Conservation (phyloP, 1,140 invertebrate genomes). For the Epicauta chinensis region DNA sequence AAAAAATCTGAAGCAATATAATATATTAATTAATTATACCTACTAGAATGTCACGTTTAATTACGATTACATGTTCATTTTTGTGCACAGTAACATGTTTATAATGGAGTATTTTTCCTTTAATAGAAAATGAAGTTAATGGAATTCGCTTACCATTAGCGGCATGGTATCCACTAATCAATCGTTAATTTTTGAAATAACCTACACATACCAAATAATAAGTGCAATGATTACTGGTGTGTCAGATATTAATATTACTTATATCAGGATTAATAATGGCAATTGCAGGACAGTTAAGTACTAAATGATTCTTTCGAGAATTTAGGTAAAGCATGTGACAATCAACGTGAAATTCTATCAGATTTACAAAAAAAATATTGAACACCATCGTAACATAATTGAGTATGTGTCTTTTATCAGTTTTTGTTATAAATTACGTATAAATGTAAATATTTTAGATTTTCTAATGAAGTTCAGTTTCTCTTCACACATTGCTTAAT, state of each 20-base stretch:
- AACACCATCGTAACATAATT: no score
- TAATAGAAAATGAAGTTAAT: constrained; percentile 14
- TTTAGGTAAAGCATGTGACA: no score
- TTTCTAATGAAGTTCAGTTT: constrained; percentile 21
- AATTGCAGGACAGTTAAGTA: constrained; percentile 8
- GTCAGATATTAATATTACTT: constrained; percentile 14
- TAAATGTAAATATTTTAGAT: constrained; percentile 20
- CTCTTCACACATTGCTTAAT: constrained; percentile 20
- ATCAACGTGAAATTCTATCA: no score
- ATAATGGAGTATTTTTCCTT: constrained; percentile 2
- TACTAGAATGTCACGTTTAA: constrained; percentile 6
- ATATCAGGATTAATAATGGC: constrained; percentile 11
- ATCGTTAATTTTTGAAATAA: constrained; percentile 21
- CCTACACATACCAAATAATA: constrained; percentile 21
- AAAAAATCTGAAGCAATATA: constrained; percentile 1
- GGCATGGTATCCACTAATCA: constrained; percentile 29
- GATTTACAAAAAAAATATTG: no score
- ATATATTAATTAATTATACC: constrained; percentile 1
- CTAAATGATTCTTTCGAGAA: not conserved
- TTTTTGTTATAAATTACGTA: no score
- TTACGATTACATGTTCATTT: not conserved
- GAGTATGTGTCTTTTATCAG: no score
- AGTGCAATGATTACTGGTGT: constrained; percentile 7
- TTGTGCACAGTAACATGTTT: not conserved
- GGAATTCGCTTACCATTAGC: constrained; percentile 23